A percentile compares a stretch with the other conserved stretches of the same genome.
These are phyloP conservation scores for Mastigias papua DNA, from an alignment of 30 jellyfish, hydroid and myxozoan genomes.

Conservation along the genomic window DNA sequence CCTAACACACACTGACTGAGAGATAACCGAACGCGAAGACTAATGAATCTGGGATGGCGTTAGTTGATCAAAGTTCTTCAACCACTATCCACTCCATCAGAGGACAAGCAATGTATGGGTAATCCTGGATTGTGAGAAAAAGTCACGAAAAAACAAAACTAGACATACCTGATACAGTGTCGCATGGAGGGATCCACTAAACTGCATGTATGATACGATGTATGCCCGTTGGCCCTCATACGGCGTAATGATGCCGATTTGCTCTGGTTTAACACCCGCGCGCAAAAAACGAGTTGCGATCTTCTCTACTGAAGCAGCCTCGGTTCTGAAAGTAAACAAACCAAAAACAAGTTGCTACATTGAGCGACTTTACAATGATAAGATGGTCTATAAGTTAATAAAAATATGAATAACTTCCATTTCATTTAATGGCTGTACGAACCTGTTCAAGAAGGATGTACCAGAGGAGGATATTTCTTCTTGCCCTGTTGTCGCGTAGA, in stretches of 20 bases:
- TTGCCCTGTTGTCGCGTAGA: conserved; percentile 98
- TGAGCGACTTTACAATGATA: not conserved
- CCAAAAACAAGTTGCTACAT: not conserved
- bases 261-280: conserved; percentile 99
- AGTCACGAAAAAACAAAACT: too few relatives aligned
- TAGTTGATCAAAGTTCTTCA: too few relatives aligned
- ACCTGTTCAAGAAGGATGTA: conserved; percentile 98
- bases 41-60: too few relatives aligned
- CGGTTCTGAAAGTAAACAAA: conserved; percentile 74
- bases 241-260: conserved; percentile 99
- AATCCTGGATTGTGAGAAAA: too few relatives aligned
- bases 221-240: conserved; percentile 99
- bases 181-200: conserved; percentile 96
- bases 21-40: too few relatives aligned
- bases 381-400: not conserved
- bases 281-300: conserved; percentile 98
- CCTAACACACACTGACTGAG: too few relatives aligned
- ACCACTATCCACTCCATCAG: too few relatives aligned
- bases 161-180: conserved; percentile 89
- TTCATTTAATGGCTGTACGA: not conserved
- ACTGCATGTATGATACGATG: conserved; percentile 99
- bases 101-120: too few relatives aligned
- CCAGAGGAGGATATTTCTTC: conserved; percentile 99
- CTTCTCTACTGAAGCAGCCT: conserved; percentile 98
- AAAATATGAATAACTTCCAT: not conserved